A percentile compares a stretch with the other conserved stretches of the same genome.
These are phyloP conservation scores for Orientallactaga sibirica DNA, from an alignment of 2,797 vertebrate species.

Conservation along the genomic window DNA sequence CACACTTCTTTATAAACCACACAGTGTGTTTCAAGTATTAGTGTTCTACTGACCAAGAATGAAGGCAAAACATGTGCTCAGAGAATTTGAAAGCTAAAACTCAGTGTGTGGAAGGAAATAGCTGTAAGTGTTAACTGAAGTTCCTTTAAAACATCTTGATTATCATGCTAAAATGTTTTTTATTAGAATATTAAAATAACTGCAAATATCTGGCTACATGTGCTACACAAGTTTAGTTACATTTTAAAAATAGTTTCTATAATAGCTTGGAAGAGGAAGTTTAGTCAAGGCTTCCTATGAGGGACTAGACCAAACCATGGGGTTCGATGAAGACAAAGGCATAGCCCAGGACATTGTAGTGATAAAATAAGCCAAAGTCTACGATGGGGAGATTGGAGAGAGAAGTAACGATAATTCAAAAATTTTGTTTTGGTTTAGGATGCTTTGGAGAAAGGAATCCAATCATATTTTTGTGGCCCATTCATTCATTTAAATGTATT, in stretches of 20 bases:
- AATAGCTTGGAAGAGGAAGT: not conserved
- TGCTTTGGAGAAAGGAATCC: not conserved
- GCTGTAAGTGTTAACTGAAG: constrained; percentile 1
- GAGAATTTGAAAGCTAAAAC: constrained; percentile 32
- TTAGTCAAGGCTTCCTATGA: not conserved
- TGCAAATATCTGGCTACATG: constrained; percentile 8
- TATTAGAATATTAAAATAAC: constrained; percentile 32
- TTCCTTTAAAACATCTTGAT: not conserved
- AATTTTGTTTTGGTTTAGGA: not conserved
- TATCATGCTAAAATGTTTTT: not conserved
- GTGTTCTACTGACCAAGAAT: constrained; percentile 14
- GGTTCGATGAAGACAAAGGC: not conserved
- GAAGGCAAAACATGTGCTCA: not conserved
- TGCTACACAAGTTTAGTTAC: not conserved
- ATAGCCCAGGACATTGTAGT: not conserved
- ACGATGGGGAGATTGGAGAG: not conserved
- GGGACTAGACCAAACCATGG: not conserved
- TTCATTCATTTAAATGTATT: constrained; percentile 16
- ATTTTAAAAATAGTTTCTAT: not conserved
- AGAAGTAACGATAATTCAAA: not conserved
- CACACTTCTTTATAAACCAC: constrained; percentile 23
- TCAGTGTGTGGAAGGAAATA: not conserved
- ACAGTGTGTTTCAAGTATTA: not conserved
- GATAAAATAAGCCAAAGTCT: not conserved
- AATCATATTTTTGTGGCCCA: not conserved